Conservation (phyloP, 2,888 invertebrate genomes). For the Gymnoscelis rufifasciata region DNA sequence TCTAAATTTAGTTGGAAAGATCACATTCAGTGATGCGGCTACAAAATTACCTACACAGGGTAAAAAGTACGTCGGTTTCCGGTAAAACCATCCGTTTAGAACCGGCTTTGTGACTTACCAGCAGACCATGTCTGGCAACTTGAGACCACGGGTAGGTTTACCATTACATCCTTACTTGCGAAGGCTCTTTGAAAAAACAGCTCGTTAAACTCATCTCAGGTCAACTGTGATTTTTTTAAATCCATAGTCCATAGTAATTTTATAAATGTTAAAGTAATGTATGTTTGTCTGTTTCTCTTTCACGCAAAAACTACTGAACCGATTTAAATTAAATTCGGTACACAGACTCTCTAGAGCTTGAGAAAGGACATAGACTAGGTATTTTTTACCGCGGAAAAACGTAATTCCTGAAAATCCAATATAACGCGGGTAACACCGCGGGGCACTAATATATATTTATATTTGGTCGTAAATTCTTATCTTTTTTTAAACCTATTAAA, state of each 20-base stretch:
- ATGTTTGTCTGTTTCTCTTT: too few relatives aligned
- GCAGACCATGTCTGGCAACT: constrained; percentile 11
- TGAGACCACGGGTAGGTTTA: constrained; percentile 15
- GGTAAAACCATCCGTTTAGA: constrained; percentile 21
- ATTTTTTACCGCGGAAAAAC: too few relatives aligned
- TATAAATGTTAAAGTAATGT: too few relatives aligned
- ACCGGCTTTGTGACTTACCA: constrained; percentile 14
- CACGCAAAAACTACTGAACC: too few relatives aligned
- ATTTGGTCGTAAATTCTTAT: too few relatives aligned
- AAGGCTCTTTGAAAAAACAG: neutral
- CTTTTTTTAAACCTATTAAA: too few relatives aligned
- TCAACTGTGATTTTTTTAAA: neutral
- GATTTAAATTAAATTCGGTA: too few relatives aligned
- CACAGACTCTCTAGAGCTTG: too few relatives aligned
- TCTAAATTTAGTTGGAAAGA: constrained; percentile 10
- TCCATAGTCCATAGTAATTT: neutral
- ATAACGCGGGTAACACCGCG: too few relatives aligned
- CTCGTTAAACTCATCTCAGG: neutral
- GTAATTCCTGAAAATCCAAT: too few relatives aligned
- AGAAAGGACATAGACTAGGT: too few relatives aligned
- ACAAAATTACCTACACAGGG: constrained; percentile 9
- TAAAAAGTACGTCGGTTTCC: constrained; percentile 25
- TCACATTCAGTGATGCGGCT: constrained; percentile 16
- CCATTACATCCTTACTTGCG: constrained; percentile 4
- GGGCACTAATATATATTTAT: too few relatives aligned